Evolutionary conservation across 2,888 invertebrate species (phyloP).

Genomic region (Drosophila monieri): DNA sequence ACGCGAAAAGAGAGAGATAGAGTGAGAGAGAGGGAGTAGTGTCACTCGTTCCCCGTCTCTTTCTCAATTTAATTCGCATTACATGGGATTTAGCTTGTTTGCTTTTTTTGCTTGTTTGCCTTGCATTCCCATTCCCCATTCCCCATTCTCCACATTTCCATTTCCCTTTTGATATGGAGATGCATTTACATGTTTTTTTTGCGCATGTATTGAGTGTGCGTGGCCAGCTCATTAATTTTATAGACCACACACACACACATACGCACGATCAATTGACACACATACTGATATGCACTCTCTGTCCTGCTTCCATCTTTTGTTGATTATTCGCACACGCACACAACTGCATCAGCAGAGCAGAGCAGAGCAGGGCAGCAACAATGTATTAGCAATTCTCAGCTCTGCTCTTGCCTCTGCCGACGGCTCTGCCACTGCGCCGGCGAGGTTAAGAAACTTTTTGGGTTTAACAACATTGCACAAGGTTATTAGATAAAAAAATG

Average conservation of each 20-base stretch:
- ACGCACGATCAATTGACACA: constrained; percentile 68
- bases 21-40: constrained; percentile 18
- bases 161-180: constrained; percentile 21
- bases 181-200: constrained; percentile 14
- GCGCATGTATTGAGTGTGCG: constrained; percentile 5
- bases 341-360: constrained; percentile 22
- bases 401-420: constrained; percentile 34
- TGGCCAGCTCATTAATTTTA: constrained; percentile 51
- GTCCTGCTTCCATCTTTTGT: constrained; percentile 23
- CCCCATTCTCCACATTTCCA: neutral
- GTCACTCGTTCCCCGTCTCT: constrained; percentile 47
- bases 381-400: constrained; percentile 75
- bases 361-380: constrained; percentile 22
- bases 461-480: constrained; percentile 84
- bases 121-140: constrained; percentile 20
- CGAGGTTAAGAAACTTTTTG: constrained; percentile 84
- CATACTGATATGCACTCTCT: constrained; percentile 30
- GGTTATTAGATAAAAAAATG: constrained; percentile 83
- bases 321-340: constrained; percentile 51
- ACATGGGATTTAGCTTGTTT: constrained; percentile 52
- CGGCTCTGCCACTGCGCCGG: constrained; percentile 42
- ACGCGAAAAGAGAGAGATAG: constrained; percentile 35
- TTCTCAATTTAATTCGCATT: constrained; percentile 63
- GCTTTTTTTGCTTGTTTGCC: constrained; percentile 49
- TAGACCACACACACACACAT: constrained; percentile 38